Percentiles rank a stretch among this genome's conserved stretches.
These are phyloP conservation scores for Hippocampus zosterae DNA, from an alignment of 2,113 vertebrate genomes.

Conservation along the genomic window DNA sequence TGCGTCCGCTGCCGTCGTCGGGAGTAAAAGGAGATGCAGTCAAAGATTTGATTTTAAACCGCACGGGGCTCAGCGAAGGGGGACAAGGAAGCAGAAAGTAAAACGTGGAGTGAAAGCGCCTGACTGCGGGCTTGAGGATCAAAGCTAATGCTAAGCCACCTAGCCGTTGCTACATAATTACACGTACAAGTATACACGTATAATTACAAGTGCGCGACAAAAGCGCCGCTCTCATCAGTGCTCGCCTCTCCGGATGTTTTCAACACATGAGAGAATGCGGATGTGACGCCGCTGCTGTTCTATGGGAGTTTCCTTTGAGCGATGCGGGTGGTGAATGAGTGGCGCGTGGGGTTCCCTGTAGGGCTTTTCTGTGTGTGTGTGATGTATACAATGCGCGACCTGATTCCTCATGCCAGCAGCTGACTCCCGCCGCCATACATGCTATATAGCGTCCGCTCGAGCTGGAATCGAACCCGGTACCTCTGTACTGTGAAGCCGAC, in stretches of 20 bases:
- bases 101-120: no score
- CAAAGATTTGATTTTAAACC: constrained; percentile 54
- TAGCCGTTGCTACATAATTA: no score
- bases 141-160: no score
- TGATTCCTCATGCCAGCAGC: not conserved
- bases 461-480: no score
- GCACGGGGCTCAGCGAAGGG: constrained; percentile 27
- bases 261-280: not conserved
- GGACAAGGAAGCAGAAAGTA: no score
- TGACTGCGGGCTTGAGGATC: no score
- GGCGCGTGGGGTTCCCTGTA: not conserved
- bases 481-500: no score
- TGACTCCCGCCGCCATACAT: constrained; percentile 1
- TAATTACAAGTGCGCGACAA: no score
- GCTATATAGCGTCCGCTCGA: not conserved
- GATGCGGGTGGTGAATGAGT: not conserved
- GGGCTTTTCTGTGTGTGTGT: not conserved
- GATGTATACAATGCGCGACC: not conserved
- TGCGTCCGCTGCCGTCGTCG: constrained; percentile 32
- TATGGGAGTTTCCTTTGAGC: not conserved
- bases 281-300: not conserved
- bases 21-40: constrained; percentile 35
- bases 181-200: no score
- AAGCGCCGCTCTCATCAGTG: no score
- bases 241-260: not conserved